Base-by-base conservation (phyloP, 2,113 vertebrate genomes). In the Propithecus coquereli region DNA sequence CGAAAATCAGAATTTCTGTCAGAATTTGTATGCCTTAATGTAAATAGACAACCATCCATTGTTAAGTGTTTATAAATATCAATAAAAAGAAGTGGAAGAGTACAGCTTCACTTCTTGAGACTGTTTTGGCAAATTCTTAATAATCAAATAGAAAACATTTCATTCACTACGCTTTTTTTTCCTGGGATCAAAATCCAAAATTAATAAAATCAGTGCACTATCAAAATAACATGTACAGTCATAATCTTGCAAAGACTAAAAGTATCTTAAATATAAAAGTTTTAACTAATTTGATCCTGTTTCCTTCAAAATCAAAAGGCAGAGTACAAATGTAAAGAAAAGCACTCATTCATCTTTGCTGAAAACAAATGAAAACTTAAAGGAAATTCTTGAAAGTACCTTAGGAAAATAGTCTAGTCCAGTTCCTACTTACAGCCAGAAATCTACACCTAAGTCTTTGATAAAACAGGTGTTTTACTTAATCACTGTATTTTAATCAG, bases 281-380 rank as follows among this genome's bases (percentile, higher is more conserved):
- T 95, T 79, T 83, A 96, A 90, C 34, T 84, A 68, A 91, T 47
- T 45, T 91, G 11, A 89, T 85, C 45, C 37, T 65, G 2, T 83
- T 91, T 92, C 50, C 79, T 93, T 95, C 63, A 89, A 89, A 88
- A 95, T 76, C 57, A 94, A 95, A 84, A 95, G 23, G 23, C 11
- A 77, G 5, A 87, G 22, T 45, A 90, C 18, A 68, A 54, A 84
- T 45, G 14, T 80, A 68, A 81, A 77, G 40, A 74, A 81, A 76
- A 68, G 8, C 5, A 94, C 50, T 77, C 40, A 79, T 47, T 84
- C 63, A 13, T 12, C 7, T 87, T 87, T 90, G 77, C 91, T 90
- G 13, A 87, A 95, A 92, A 68, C 52, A 94, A 87, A 63, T 20
- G 16, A 91, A 47, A 93, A 91, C 16, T 77, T 90, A 45, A 71